phyloP scores from a whole-genome alignment of 2,113 vertebrate species.

The Oostethus manadensis region DNA sequence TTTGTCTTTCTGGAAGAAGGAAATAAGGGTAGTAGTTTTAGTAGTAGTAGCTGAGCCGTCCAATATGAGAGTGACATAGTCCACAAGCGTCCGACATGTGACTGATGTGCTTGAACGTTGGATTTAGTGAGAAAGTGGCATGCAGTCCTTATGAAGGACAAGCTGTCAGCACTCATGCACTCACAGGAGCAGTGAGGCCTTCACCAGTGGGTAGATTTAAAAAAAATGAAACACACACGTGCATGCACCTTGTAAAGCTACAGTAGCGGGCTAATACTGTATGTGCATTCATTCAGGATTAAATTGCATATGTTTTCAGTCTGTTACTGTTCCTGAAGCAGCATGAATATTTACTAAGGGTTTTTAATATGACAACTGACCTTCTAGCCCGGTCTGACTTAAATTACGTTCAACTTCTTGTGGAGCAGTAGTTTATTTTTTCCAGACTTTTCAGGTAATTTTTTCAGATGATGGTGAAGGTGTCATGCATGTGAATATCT shows the following conservation, averaged over 20 bases:
- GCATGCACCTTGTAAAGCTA: not conserved
- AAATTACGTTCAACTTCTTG: not conserved
- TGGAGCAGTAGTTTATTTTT: not conserved
- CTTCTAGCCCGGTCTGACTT: not conserved
- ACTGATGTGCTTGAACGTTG: constrained; percentile 51
- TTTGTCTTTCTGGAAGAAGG: not conserved
- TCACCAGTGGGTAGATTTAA: not conserved
- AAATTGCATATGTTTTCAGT: too few relatives aligned
- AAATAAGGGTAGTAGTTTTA: not conserved
- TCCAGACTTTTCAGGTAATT: not conserved
- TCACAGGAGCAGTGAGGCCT: constrained; percentile 4
- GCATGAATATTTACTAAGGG: too few relatives aligned
- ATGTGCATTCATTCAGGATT: constrained; percentile 7
- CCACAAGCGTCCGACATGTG: constrained; percentile 48
- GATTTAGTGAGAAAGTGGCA: constrained; percentile 40
- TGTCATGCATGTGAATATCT: too few relatives aligned
- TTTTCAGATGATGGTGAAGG: too few relatives aligned
- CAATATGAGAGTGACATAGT: constrained; percentile 11
- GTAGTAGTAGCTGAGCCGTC: not conserved
- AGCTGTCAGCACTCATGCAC: constrained; percentile 29
- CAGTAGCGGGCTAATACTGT: not conserved
- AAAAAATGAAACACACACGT: not conserved
- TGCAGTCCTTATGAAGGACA: constrained; percentile 21
- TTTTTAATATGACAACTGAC: too few relatives aligned
- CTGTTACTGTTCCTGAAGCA: too few relatives aligned